phyloP scores from a whole-genome alignment of 1,140 invertebrate species.

The Caenorhabditis briggsae region DNA sequence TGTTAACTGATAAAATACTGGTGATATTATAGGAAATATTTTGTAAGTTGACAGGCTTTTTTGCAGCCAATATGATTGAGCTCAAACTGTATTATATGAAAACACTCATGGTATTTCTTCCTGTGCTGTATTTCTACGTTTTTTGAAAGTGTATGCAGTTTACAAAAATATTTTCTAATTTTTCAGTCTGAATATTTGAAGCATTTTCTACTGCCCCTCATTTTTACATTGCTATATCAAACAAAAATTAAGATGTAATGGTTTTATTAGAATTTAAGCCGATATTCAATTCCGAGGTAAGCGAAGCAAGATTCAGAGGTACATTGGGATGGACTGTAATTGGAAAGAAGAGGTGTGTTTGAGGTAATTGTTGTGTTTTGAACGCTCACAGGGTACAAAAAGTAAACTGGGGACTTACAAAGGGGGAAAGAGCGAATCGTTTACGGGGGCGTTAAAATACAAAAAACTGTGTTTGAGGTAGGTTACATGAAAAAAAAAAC shows the following conservation, averaged over 20 bases:
- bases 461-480: conserved; percentile 27
- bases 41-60: too few relatives aligned
- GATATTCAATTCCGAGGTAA: conserved; percentile 4
- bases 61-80: too few relatives aligned
- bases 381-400: conserved; percentile 53
- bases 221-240: background rate
- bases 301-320: conserved; percentile 52
- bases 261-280: conserved; percentile 30
- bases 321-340: conserved; percentile 3
- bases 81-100: too few relatives aligned
- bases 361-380: conserved; percentile 23
- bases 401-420: conserved; percentile 47
- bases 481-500: background rate
- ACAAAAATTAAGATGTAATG: background rate
- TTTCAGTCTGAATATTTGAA: background rate
- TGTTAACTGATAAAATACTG: too few relatives aligned
- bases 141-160: too few relatives aligned
- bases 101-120: too few relatives aligned
- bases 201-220: background rate
- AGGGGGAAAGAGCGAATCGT: background rate
- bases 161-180: too few relatives aligned
- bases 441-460: background rate
- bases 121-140: too few relatives aligned
- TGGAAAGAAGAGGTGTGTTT: conserved; percentile 4
- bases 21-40: too few relatives aligned